Conservation (phyloP, 1,140 invertebrate genomes). For the Drosophila carrolli region DNA sequence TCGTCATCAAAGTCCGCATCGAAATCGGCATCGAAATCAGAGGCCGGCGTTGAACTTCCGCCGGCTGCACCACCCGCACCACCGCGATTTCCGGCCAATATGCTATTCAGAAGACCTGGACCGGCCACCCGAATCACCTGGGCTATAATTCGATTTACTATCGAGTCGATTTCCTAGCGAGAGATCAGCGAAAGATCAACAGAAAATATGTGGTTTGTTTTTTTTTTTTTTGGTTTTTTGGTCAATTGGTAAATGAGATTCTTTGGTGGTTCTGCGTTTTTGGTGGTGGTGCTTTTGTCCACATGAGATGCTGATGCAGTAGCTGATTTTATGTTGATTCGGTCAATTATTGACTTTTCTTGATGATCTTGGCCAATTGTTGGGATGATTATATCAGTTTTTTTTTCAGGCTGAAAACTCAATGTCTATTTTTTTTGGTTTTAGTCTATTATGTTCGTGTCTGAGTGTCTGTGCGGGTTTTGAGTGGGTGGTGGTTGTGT, state of each 20-base stretch:
- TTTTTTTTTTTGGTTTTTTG: slow-evolving; percentile 7
- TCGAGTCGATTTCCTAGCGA: slow-evolving; percentile 91
- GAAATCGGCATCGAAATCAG: slow-evolving; percentile 74
- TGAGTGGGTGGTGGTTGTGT: neutral
- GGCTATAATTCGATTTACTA: slow-evolving; percentile 90
- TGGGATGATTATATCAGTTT: slow-evolving; percentile 7
- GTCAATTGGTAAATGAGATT: slow-evolving; percentile 7
- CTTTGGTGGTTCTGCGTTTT: slow-evolving; percentile 29
- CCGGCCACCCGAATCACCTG: slow-evolving; percentile 89
- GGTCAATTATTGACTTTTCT: slow-evolving; percentile 22
- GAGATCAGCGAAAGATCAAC: slow-evolving; percentile 40
- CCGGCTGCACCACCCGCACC: slow-evolving; percentile 42
- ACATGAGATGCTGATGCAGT: slow-evolving; percentile 30
- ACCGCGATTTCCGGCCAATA: slow-evolving; percentile 72
- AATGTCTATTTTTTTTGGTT: neutral
- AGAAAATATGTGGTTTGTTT: slow-evolving; percentile 24
- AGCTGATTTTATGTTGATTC: slow-evolving; percentile 6
- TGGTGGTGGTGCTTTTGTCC: slow-evolving; percentile 21
- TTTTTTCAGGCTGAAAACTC: slow-evolving; percentile 35
- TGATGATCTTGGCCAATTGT: slow-evolving; percentile 48
- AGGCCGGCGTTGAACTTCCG: slow-evolving; percentile 53
- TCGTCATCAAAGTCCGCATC: slow-evolving; percentile 73
- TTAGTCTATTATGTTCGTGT: slow-evolving; percentile 2
- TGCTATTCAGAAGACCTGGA: slow-evolving; percentile 86
- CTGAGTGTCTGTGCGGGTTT: slow-evolving; percentile 5